Evolutionary conservation across 2,797 vertebrate genomes (phyloP), one percentile per base, ranked within the genome.

Genomic region (Morus bassanus): DNA sequence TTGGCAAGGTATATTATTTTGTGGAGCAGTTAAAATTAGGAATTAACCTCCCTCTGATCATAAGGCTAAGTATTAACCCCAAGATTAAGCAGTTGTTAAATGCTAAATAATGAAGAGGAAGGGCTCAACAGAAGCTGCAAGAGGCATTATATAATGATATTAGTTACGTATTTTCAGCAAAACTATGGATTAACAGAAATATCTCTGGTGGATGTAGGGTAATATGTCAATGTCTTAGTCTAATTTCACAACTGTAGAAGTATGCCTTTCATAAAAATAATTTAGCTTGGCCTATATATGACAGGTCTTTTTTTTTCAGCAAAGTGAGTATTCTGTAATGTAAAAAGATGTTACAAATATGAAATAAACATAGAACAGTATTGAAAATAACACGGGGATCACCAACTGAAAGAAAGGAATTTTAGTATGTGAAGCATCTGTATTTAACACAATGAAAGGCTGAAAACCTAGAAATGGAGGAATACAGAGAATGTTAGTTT

Each of bases 21-120:
- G 23, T 74, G 54, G 65, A 61, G 27, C 22, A 50, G 35, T 90
- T 95, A 88, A 48, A 13, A 7, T 64, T 51, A 45, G 77, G 67
- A 95, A 65, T 92, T 91, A 68, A 19, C 35, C 35, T 92, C 25
- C 19, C 10, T 91, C 18, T 3, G 5, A 35, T 64, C 4, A 9
- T 50, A 28, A 88, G 37, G n/a, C 92, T 87, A 85, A 37, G 53
- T 94, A 94, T 96, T 96, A 93, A 84, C 61, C 82, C 61, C 5
- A 91, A 76, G 46, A 76, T 50, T 79, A 68, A 85, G 24, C 60
- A 91, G 41, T n/a, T 93, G 30, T 84, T 84, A 93, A 94, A 37
- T 89, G 79, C 51, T 81, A 80, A 95, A 57, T 78, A 93, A 67
- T 88, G 19, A 64, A 74, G 27, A 9, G 3, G 16, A 78, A 81